Evolutionary conservation across 1,140 invertebrate species (phyloP).

Genomic region (Cotesia glomerata): DNA sequence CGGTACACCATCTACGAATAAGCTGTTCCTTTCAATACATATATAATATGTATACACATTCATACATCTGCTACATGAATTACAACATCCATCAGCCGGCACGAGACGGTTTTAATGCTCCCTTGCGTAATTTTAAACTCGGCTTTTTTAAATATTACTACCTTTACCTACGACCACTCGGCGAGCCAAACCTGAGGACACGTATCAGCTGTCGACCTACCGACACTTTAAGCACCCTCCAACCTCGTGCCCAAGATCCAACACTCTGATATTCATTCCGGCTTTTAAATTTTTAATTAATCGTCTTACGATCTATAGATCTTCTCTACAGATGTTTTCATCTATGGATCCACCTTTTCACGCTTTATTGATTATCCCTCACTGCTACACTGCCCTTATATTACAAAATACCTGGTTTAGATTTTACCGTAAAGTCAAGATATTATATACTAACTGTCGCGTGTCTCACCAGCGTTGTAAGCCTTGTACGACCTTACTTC

Average conservation of each 20-base stretch:
- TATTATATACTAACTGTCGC: too few species aligned
- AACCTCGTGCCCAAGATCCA: slow-evolving; percentile 4
- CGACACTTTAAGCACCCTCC: slow-evolving; percentile 24
- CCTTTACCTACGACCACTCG: slow-evolving; percentile 12
- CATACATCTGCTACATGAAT: slow-evolving; percentile 43
- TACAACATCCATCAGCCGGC: slow-evolving; percentile 52
- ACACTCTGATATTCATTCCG: background rate
- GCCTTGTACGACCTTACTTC: too few species aligned
- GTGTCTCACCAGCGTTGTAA: too few species aligned
- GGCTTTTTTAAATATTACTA: slow-evolving; percentile 4
- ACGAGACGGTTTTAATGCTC: slow-evolving; percentile 39
- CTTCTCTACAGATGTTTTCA: too few species aligned
- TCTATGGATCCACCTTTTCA: too few species aligned
- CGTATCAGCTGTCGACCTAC: slow-evolving; percentile 52
- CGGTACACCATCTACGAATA: background rate
- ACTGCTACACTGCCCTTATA: too few species aligned
- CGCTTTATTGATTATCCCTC: too few species aligned
- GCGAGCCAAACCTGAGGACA: background rate
- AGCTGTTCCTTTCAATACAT: background rate
- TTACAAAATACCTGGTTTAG: too few species aligned
- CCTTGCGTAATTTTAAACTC: slow-evolving; percentile 50
- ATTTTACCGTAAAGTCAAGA: too few species aligned
- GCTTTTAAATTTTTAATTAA: background rate
- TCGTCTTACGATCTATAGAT: background rate
- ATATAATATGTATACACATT: slow-evolving; percentile 33